Evolutionary conservation across 2,113 vertebrate genomes (phyloP).

Genomic region (Gymnogyps californianus): DNA sequence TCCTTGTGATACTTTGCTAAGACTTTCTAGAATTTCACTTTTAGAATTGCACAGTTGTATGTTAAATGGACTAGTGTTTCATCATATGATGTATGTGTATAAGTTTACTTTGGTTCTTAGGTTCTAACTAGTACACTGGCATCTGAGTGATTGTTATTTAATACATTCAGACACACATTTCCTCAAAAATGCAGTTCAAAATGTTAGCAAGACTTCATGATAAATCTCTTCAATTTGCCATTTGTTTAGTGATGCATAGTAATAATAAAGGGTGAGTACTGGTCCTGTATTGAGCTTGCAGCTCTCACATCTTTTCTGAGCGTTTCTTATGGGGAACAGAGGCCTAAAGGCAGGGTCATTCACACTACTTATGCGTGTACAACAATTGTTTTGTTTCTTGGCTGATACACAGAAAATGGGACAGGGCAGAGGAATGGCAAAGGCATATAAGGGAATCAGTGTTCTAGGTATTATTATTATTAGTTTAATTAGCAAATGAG

Average conservation of each 20-base stretch:
- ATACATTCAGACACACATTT: background rate
- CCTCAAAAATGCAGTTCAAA: background rate
- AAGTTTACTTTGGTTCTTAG: background rate
- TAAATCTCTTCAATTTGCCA: background rate
- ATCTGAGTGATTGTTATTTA: background rate
- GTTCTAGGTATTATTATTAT: background rate
- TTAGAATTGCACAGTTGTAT: background rate
- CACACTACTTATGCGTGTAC: background rate
- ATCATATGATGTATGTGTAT: background rate
- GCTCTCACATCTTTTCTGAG: background rate
- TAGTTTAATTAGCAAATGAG: background rate
- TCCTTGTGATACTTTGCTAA: background rate
- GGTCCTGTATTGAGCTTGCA: background rate
- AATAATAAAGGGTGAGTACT: background rate
- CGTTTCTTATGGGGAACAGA: background rate
- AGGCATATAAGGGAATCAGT: background rate
- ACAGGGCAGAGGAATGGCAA: background rate
- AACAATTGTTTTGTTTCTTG: background rate
- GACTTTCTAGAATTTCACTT: background rate
- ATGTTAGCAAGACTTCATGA: background rate
- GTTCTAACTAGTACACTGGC: background rate
- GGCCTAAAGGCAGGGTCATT: background rate
- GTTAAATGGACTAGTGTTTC: background rate
- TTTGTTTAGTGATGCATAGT: background rate
- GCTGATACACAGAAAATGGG: background rate